phyloP scores from a whole-genome alignment of 2,797 vertebrate species.

The Numenius phaeopus region DNA sequence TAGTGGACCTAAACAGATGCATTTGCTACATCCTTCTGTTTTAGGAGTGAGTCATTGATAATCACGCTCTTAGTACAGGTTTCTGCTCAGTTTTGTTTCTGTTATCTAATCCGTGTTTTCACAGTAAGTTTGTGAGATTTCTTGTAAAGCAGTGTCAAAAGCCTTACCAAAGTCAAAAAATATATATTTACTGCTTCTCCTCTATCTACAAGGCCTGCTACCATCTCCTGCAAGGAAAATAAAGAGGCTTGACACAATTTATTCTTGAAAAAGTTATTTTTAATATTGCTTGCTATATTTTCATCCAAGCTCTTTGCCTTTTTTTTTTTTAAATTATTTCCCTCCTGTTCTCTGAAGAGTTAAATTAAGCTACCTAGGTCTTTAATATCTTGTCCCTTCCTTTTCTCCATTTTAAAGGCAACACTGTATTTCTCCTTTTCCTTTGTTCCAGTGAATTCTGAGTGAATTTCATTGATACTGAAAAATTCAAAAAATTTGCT shows the following conservation, averaged over 20 bases:
- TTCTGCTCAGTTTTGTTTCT: not conserved
- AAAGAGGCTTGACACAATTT: not conserved
- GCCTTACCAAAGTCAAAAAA: not conserved
- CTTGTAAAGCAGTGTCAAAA: not conserved
- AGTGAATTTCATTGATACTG: not conserved
- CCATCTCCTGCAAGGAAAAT: not conserved
- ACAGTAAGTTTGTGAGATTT: not conserved
- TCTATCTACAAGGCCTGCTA: not conserved
- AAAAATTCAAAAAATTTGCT: not conserved
- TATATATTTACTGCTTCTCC: not conserved
- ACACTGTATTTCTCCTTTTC: not conserved
- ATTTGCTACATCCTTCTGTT: not conserved
- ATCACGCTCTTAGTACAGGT: not conserved
- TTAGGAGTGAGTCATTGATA: not conserved
- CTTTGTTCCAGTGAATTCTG: not conserved
- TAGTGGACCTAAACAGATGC: slow-evolving; percentile 8
- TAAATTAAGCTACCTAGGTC: not conserved
- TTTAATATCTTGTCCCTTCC: not conserved
- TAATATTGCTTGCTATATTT: not conserved
- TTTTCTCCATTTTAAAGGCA: not conserved
- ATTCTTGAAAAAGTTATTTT: not conserved
- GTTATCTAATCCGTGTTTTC: not conserved
- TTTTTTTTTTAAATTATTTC: not conserved
- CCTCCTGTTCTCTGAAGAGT: not conserved
- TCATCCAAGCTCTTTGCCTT: not conserved